Conservation (phyloP, 2,888 invertebrate genomes). For the Polydrusus cervinus region DNA sequence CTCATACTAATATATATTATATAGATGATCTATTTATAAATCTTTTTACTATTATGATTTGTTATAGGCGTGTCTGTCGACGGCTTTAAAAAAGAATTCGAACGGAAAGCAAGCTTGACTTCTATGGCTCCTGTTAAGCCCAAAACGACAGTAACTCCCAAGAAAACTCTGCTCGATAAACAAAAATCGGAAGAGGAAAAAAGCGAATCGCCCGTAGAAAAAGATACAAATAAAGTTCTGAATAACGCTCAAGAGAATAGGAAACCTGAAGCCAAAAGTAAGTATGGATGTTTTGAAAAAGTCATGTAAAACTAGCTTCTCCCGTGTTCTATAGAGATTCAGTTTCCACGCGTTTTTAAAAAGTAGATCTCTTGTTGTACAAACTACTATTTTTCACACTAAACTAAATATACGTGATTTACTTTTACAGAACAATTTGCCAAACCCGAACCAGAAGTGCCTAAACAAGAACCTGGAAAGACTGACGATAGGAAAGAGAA, state of each 20-base stretch:
- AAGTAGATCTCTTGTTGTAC: too few species aligned
- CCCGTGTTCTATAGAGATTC: too few species aligned
- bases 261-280: constrained; percentile 49
- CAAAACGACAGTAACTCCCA: constrained; percentile 62
- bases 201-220: constrained; percentile 62
- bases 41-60: not conserved
- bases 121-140: constrained; percentile 67
- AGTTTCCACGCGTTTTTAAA: too few species aligned
- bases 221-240: constrained; percentile 59
- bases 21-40: not conserved
- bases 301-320: too few species aligned
- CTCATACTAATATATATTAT: too few species aligned
- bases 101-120: constrained; percentile 82
- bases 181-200: constrained; percentile 61
- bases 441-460: constrained; percentile 33
- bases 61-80: constrained; percentile 81
- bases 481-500: constrained; percentile 73
- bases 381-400: too few species aligned
- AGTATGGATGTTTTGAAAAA: not conserved
- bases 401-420: too few species aligned
- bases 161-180: constrained; percentile 61
- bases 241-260: constrained; percentile 40
- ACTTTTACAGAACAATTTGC: constrained; percentile 21
- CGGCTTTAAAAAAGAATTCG: constrained; percentile 90
- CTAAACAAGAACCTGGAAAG: constrained; percentile 55